Conservation (phyloP, 1,140 invertebrate genomes). For the Spodoptera litura region DNA sequence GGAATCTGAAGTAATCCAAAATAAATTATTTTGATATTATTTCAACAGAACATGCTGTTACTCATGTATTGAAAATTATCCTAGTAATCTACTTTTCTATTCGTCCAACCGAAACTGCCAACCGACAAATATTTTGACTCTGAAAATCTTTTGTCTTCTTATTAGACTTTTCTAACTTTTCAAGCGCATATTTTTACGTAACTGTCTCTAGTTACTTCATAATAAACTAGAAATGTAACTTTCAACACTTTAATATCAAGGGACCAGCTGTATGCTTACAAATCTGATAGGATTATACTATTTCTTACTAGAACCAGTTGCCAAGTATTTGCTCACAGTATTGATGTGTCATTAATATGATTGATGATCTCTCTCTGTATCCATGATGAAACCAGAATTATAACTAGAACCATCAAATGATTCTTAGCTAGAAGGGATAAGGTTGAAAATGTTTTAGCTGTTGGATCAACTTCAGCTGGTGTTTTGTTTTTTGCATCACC, state of each 20-base stretch:
- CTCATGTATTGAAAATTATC: too few species aligned
- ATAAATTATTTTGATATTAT: too few species aligned
- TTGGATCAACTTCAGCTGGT: neutral
- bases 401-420: neutral
- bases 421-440: neutral
- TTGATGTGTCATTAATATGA: constrained; percentile 74
- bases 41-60: too few species aligned
- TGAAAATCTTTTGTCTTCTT: too few species aligned
- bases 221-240: neutral
- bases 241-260: constrained; percentile 39
- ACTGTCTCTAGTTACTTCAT: neutral
- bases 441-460: neutral
- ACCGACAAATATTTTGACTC: too few species aligned
- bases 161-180: neutral
- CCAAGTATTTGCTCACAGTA: constrained; percentile 74
- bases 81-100: too few species aligned
- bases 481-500: constrained; percentile 39
- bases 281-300: constrained; percentile 75
- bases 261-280: constrained; percentile 61
- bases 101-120: too few species aligned
- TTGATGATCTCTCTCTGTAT: constrained; percentile 59
- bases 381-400: constrained; percentile 10
- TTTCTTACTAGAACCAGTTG: constrained; percentile 72
- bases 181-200: neutral
- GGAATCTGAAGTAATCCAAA: too few species aligned